Percentiles rank a stretch among this genome's conserved stretches.
Evolutionary conservation across 2,888 invertebrate genomes (phyloP).

Genomic region (Toxonevra muliebris): DNA sequence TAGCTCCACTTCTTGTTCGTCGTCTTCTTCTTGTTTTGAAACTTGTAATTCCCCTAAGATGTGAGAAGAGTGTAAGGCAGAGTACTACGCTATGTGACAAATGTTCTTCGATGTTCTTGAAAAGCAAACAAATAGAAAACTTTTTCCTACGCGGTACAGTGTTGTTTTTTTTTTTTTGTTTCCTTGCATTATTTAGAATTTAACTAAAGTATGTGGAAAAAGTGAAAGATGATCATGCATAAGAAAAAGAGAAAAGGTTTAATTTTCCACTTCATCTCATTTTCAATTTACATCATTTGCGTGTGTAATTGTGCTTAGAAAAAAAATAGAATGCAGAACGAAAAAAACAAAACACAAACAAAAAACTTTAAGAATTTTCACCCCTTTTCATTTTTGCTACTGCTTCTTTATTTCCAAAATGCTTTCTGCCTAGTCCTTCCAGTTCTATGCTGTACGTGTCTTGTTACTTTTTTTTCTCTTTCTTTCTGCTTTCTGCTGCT

Average conservation of each 20-base stretch:
- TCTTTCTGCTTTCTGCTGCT: not conserved
- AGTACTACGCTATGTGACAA: too few relatives aligned
- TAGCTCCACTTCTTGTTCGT: too few relatives aligned
- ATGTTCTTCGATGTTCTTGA: too few relatives aligned
- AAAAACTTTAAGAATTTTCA: not conserved
- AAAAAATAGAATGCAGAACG: not conserved
- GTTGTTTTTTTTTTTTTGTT: not conserved
- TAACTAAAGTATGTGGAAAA: not conserved
- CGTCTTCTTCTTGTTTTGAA: too few relatives aligned
- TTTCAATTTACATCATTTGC: constrained; percentile 21
- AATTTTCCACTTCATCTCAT: constrained; percentile 22
- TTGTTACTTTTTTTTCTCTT: not conserved
- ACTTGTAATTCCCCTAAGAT: too few relatives aligned
- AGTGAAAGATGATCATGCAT: not conserved
- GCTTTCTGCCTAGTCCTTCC: not conserved
- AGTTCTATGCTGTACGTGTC: not conserved
- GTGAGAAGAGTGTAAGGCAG: too few relatives aligned
- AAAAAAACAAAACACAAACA: not conserved
- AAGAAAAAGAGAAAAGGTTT: not conserved
- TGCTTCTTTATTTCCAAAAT: too few relatives aligned
- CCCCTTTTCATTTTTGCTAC: not conserved
- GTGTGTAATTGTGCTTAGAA: constrained; percentile 12
- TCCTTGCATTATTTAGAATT: not conserved
- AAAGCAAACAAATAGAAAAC: too few relatives aligned
- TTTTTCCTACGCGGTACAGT: not conserved